Percentiles rank a stretch among this genome's conserved stretches.
These are phyloP conservation scores for Asbolus verrucosus DNA, from an alignment of 1,140 invertebrate genomes.

Conservation along the genomic window DNA sequence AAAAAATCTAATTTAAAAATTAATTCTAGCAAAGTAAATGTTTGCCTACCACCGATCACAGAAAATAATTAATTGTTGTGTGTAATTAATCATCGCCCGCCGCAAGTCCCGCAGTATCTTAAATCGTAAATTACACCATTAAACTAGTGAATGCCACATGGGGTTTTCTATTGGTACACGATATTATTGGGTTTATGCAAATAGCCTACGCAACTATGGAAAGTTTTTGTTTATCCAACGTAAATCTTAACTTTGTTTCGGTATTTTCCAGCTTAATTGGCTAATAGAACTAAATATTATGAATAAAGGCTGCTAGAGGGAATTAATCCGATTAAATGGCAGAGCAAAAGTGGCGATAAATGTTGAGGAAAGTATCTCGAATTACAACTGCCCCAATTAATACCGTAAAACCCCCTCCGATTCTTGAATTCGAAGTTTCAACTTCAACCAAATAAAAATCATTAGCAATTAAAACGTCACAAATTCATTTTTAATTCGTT, in stretches of 20 bases:
- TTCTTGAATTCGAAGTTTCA: not conserved
- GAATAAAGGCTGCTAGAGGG: slow-evolving; percentile 13
- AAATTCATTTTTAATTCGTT: slow-evolving; percentile 1
- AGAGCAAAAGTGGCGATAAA: slow-evolving; percentile 28
- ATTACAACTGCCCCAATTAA: slow-evolving; percentile 36
- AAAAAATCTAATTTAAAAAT: slow-evolving; percentile 19
- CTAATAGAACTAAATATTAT: not conserved
- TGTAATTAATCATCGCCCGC: slow-evolving; percentile 11
- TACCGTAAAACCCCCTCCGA: slow-evolving; percentile 7
- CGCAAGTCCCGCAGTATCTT: slow-evolving; percentile 9
- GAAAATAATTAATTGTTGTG: slow-evolving; percentile 28
- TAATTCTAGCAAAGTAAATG: slow-evolving; percentile 9
- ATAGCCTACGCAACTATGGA: not conserved
- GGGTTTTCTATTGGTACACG: slow-evolving; percentile 14
- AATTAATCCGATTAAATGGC: slow-evolving; percentile 40
- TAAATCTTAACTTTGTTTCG: slow-evolving; percentile 1
- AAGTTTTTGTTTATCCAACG: not conserved
- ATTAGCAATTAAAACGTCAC: slow-evolving; percentile 21
- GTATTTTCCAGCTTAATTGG: not conserved
- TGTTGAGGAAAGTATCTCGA: slow-evolving; percentile 16
- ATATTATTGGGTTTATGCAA: slow-evolving; percentile 22
- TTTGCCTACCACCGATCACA: slow-evolving; percentile 9
- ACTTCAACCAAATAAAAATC: slow-evolving; percentile 15
- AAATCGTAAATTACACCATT: slow-evolving; percentile 26
- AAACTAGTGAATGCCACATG: slow-evolving; percentile 19